Percentiles rank a stretch among this genome's conserved stretches.
Evolutionary conservation across 1,140 invertebrate genomes (phyloP).

Genomic region (Acyrthosiphon pisum): DNA sequence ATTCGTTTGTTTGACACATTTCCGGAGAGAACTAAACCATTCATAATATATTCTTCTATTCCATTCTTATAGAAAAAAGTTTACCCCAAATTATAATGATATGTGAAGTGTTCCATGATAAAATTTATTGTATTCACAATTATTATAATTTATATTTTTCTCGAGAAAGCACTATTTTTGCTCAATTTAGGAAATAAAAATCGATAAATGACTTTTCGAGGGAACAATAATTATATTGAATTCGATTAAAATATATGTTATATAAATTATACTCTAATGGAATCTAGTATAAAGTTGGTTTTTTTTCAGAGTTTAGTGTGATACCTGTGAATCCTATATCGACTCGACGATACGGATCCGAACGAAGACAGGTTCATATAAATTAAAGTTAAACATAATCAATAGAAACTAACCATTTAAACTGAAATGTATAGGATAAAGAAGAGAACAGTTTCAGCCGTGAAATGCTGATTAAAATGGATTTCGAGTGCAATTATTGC

Average conservation of each 20-base stretch:
- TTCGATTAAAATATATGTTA: neutral
- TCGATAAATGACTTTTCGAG: neutral
- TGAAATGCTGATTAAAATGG: conserved; percentile 33
- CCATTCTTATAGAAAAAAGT: neutral
- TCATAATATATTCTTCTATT: conserved; percentile 20
- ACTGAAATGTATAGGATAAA: neutral
- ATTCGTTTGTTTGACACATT: conserved; percentile 47
- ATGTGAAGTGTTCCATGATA: neutral
- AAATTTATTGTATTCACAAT: neutral
- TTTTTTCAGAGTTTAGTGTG: neutral
- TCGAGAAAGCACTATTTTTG: neutral
- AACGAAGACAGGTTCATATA: neutral
- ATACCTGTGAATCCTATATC: neutral
- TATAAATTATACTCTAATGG: neutral
- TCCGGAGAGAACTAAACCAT: conserved; percentile 15
- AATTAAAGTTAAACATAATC: neutral
- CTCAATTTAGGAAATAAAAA: no score
- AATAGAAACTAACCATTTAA: neutral
- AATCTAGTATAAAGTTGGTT: neutral
- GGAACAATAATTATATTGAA: neutral
- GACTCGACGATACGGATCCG: neutral
- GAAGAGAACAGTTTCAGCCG: neutral
- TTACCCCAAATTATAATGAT: neutral
- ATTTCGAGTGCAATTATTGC: neutral
- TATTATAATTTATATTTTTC: neutral